phyloP scores from a whole-genome alignment of 2,888 invertebrate species.

The Aphodius granarius region DNA sequence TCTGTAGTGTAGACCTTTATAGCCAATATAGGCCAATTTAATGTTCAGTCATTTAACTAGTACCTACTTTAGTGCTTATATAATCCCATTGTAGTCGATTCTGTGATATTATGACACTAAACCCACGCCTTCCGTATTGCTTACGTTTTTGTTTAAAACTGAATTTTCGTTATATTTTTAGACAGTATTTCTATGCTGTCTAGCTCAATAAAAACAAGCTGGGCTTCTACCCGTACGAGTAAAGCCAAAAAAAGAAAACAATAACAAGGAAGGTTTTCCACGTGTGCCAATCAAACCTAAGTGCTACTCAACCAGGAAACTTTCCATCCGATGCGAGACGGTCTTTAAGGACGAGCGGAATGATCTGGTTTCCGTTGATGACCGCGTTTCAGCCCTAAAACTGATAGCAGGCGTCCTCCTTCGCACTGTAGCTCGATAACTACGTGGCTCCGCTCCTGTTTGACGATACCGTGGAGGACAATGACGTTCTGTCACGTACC shows the following conservation, averaged over 20 bases:
- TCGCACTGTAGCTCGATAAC: not conserved
- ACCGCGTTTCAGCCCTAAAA: not conserved
- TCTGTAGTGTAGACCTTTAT: not conserved
- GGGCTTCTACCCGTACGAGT: not conserved
- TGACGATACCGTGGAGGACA: not conserved
- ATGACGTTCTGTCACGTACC: not conserved
- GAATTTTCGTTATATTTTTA: not conserved
- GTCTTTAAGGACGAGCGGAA: not conserved
- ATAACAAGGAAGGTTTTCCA: not conserved
- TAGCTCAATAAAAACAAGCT: not conserved
- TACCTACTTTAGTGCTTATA: not conserved
- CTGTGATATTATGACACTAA: not conserved
- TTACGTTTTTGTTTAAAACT: not conserved
- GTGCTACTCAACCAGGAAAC: not conserved
- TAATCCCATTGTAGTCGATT: not conserved
- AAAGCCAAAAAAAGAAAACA: not conserved
- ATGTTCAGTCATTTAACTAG: not conserved
- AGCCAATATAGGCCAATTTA: not conserved
- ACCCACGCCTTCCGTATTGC: no score
- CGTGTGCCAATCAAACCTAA: not conserved
- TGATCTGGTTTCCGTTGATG: not conserved
- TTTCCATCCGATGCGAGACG: not conserved
- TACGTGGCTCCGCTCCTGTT: not conserved
- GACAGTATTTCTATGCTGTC: not conserved
- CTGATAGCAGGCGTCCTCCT: not conserved